Percentiles rank a stretch among this genome's conserved stretches.
Conservation (phyloP, 2,888 invertebrate genomes). For the Neuroscelio doddi region DNA sequence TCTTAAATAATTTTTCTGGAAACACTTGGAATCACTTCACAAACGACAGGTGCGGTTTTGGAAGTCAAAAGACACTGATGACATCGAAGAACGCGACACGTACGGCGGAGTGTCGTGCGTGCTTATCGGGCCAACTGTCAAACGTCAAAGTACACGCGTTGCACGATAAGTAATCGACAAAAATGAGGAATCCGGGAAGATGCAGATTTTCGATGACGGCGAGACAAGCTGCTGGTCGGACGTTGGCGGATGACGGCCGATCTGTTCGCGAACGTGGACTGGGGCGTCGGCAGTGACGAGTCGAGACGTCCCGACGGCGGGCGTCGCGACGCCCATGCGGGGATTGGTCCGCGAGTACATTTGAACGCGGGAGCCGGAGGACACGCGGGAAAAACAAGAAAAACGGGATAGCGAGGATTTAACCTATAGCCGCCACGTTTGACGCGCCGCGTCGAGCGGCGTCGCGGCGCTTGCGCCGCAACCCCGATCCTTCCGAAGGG, state of each 20-base stretch:
- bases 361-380: constrained; percentile 72
- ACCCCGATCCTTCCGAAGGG: neutral
- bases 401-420: constrained; percentile 69
- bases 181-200: neutral
- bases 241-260: constrained; percentile 48
- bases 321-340: constrained; percentile 49
- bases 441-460: constrained; percentile 63
- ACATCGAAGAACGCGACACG: constrained; percentile 11
- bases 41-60: constrained; percentile 7
- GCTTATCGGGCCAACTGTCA: constrained; percentile 32
- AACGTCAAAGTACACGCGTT: constrained; percentile 10
- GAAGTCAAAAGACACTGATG: constrained; percentile 36
- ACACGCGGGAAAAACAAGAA: constrained; percentile 70
- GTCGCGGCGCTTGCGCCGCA: constrained; percentile 61
- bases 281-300: constrained; percentile 49
- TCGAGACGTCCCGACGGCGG: constrained; percentile 52
- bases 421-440: constrained; percentile 72
- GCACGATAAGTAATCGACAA: neutral
- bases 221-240: constrained; percentile 35
- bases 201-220: constrained; percentile 12
- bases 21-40: constrained; percentile 25
- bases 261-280: constrained; percentile 49
- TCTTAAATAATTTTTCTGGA: no score
- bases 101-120: constrained; percentile 3
- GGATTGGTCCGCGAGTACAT: constrained; percentile 69